Conservation (phyloP, 2,113 vertebrate genomes). For the Sebastes schlegelii region DNA sequence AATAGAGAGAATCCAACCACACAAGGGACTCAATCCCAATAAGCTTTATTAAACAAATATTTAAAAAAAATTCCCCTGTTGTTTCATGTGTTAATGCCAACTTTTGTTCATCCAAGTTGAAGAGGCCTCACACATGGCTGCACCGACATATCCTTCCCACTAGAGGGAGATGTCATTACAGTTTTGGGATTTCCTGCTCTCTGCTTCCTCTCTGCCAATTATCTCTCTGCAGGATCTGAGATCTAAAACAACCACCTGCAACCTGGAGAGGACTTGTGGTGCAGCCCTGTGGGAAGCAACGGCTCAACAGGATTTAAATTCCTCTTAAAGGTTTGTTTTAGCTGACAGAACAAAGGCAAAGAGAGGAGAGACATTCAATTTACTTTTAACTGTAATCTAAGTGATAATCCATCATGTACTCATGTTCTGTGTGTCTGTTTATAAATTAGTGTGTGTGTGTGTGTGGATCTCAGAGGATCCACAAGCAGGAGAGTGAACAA, state of each 20-base stretch:
- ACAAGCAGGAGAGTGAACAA: not conserved
- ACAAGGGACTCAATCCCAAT: too few species aligned
- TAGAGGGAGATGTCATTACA: slow-evolving; percentile 48
- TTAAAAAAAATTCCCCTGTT: too few species aligned
- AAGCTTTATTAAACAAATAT: too few species aligned
- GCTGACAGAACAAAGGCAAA: not conserved
- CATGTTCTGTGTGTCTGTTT: not conserved
- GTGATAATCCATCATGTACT: not conserved
- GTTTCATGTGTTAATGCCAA: not conserved
- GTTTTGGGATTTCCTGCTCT: not conserved
- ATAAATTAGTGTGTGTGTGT: not conserved
- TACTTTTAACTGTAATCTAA: not conserved
- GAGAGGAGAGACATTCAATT: not conserved
- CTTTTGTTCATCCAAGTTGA: not conserved
- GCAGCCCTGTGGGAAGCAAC: not conserved
- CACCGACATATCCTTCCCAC: slow-evolving; percentile 39
- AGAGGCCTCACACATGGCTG: slow-evolving; percentile 6
- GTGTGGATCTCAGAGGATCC: not conserved
- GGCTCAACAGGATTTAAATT: too few species aligned
- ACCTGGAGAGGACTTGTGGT: too few species aligned
- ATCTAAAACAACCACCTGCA: slow-evolving; percentile 6
- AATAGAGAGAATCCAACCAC: too few species aligned
- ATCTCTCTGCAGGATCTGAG: not conserved
- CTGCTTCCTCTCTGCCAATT: not conserved
- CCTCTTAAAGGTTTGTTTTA: not conserved